Percentiles rank a stretch among this genome's conserved stretches.
Conservation (phyloP, 2,888 invertebrate species). For the Carterocephalus palaemon region DNA sequence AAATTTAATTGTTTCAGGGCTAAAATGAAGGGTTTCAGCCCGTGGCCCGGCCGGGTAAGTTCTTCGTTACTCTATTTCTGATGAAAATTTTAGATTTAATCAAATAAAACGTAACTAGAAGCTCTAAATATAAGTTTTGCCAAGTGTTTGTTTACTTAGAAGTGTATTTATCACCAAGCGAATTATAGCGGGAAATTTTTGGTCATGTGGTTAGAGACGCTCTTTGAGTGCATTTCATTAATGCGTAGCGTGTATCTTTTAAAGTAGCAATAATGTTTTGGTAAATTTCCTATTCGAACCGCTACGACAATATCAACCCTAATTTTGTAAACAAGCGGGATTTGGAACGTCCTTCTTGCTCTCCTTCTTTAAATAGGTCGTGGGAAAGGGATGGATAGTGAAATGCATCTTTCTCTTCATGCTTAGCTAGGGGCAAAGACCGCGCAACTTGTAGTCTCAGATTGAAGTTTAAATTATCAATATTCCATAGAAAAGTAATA, state of each 20-base stretch:
- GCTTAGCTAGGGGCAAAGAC: constrained; percentile 8
- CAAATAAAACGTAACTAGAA: neutral
- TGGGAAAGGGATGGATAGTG: constrained; percentile 17
- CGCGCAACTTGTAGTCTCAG: no score
- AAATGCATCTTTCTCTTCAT: constrained; percentile 1
- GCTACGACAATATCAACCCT: neutral
- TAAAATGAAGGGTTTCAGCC: constrained; percentile 98
- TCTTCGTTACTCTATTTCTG: constrained; percentile 47
- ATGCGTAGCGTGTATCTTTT: constrained; percentile 23
- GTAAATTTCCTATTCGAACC: neutral
- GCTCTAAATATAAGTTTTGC: neutral
- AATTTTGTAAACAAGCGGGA: constrained; percentile 21
- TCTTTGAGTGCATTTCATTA: constrained; percentile 17
- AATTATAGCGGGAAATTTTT: constrained; percentile 31
- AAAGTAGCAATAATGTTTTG: neutral
- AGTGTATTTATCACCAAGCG: constrained; percentile 11
- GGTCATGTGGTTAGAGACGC: constrained; percentile 22
- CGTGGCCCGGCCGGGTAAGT: constrained; percentile 98
- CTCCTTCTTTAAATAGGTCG: neutral
- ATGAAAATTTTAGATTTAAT: constrained; percentile 5
- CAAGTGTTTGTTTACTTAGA: constrained; percentile 3
- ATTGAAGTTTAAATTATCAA: no score
- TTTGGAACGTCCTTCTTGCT: constrained; percentile 3
- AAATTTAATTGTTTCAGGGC: constrained; percentile 85
- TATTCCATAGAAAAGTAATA: no score